These are phyloP conservation scores for Dolichopus griseipennis DNA, from an alignment of 2,888 invertebrate genomes.

Conservation along the genomic window DNA sequence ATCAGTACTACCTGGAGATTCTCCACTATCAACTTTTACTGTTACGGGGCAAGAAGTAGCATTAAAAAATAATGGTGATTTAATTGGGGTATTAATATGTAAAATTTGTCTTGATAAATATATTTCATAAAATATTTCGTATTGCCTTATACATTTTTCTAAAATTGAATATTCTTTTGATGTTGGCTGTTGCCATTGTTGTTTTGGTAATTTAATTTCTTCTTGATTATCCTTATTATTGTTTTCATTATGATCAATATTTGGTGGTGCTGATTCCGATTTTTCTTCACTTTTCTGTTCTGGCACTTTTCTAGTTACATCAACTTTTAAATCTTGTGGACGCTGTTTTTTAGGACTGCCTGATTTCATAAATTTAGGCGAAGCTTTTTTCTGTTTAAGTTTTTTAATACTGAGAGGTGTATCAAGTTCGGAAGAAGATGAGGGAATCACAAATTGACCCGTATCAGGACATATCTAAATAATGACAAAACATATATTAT, in stretches of 20 bases:
- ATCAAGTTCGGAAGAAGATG: conserved; percentile 39
- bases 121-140: conserved; percentile 48
- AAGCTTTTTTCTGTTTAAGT: conserved; percentile 38
- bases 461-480: conserved; percentile 38
- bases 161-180: conserved; percentile 44
- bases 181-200: conserved; percentile 15
- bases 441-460: conserved; percentile 31
- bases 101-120: conserved; percentile 28
- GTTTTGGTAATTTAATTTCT: background rate
- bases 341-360: conserved; percentile 34
- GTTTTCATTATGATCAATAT: conserved; percentile 12
- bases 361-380: conserved; percentile 34
- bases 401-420: conserved; percentile 41
- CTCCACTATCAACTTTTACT: conserved; percentile 27
- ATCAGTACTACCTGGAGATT: conserved; percentile 19
- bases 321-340: conserved; percentile 30
- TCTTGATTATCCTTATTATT: background rate
- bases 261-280: conserved; percentile 33
- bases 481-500: background rate
- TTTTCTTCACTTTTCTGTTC: conserved; percentile 24
- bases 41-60: conserved; percentile 27
- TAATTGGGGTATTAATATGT: conserved; percentile 23
- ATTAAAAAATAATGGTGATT: conserved; percentile 20
- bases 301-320: background rate
- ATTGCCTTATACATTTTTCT: conserved; percentile 51